Percentiles rank a stretch among this genome's conserved stretches.
phyloP scores from a whole-genome alignment of 2,113 vertebrate genomes.

The Smithornis capensis region DNA sequence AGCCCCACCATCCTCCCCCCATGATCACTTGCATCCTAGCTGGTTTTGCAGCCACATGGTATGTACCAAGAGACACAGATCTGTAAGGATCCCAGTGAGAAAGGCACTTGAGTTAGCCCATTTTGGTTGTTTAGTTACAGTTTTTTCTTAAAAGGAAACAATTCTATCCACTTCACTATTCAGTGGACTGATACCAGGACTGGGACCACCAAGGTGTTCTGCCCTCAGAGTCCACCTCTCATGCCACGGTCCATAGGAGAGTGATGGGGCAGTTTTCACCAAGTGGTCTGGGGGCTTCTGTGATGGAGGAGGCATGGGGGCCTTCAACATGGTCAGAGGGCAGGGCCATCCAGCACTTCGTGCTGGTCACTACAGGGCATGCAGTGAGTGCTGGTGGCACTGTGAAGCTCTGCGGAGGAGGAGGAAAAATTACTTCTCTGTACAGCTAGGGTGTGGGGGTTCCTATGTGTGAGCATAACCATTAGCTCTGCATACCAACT shows the following conservation, averaged over 20 bases:
- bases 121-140: neutral
- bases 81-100: neutral
- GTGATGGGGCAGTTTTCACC: neutral
- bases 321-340: fast-evolving
- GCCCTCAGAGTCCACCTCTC: neutral
- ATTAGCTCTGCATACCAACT: fast-evolving
- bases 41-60: neutral
- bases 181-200: neutral
- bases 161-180: neutral
- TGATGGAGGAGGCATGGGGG: neutral
- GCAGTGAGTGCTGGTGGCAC: neutral
- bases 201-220: neutral
- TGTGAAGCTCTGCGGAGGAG: neutral
- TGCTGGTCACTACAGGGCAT: fast-evolving
- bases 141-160: neutral
- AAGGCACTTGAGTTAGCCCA: neutral
- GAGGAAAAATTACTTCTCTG: neutral
- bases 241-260: neutral
- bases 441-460: neutral
- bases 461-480: neutral
- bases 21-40: neutral
- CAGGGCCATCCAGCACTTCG: fast-evolving
- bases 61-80: neutral
- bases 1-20: neutral
- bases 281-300: fast-evolving